Base-by-base conservation (phyloP, 1,140 invertebrate species). In the Hycleus cichorii region DNA sequence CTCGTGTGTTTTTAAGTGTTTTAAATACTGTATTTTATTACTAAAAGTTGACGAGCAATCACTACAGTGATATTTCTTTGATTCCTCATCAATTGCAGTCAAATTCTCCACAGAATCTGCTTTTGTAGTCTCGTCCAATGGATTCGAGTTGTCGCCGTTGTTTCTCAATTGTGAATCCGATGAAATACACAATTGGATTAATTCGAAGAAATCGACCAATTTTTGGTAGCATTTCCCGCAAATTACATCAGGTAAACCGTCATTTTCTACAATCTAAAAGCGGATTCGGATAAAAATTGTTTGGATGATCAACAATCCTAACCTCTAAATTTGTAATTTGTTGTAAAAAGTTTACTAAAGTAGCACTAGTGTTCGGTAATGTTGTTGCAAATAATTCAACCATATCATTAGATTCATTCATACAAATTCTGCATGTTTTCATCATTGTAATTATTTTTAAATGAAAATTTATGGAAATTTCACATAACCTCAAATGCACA, bases 321-420 rank as follows among this genome's bases (percentile, higher is more conserved):
- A 68, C 67, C 58, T 68, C 60, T 57, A 68, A 56, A 47, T 60
- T 47, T 2, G 67, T 67, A 18, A 69, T 49, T 57, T 56, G 58
- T 26, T 49, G 40, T 47, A 67, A 60, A 57, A 69, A 67, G 49
- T 67, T 54, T 9, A 61, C 57, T 43, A 63, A 12, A 18, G 44
- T 24, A 7, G 54, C 49, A 12, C 50, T 27, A 49, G 58, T 47
- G 9, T 59, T 49, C 10, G 59, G 49, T 26, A 69, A 39, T 48
- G 51, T 57, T 51, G 59, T 46, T 38, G 45, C 43, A 50, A 67
- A 69, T 46, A 67, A 39, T 32, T 4, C 4, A 7, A 32, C 7
- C 3, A 7, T 32, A 7, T 32, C 32, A 7, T 32, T 32, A 5
- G 32, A 32, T 32, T 32, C 32, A 7, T 32, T 4, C 32, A 7